Evolutionary conservation across 2,797 vertebrate species (phyloP).

Genomic region (Danio jaintianensis): DNA sequence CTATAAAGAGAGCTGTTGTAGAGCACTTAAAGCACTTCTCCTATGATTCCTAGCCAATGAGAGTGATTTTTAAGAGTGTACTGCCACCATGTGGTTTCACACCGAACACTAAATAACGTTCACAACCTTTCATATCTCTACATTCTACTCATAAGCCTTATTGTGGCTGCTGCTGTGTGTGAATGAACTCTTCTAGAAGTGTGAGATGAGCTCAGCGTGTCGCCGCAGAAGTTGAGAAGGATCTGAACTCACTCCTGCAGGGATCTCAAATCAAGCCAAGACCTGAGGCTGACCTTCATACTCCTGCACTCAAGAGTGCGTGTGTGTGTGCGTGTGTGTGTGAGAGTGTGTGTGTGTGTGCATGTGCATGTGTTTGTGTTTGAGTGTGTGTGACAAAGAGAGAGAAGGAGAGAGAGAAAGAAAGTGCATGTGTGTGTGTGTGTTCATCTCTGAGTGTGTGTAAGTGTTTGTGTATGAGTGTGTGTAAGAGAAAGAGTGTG

Average conservation of each 20-base stretch:
- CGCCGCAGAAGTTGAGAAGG: conserved; percentile 32
- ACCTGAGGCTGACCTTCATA: conserved; percentile 75
- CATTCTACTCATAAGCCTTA: no score
- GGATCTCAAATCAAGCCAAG: conserved; percentile 43
- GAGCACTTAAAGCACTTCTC: no score
- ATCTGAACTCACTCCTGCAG: conserved; percentile 44
- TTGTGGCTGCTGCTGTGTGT: neutral
- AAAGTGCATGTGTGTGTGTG: no score
- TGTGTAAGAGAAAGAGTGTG: no score
- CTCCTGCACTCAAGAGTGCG: no score
- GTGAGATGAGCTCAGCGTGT: conserved; percentile 59
- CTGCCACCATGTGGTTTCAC: conserved; percentile 74
- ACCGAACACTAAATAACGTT: conserved; percentile 35
- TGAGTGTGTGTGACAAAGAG: no score
- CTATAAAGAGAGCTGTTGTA: no score
- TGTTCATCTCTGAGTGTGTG: no score
- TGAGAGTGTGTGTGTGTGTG: conserved; percentile 60
- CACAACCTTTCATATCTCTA: neutral
- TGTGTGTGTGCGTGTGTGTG: no score
- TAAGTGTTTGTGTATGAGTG: no score
- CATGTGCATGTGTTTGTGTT: no score
- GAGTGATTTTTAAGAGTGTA: conserved; percentile 5
- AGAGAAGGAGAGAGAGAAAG: no score
- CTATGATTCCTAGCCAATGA: neutral
- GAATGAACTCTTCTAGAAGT: conserved; percentile 54